Conservation (phyloP, 2,797 vertebrate species). For the Rhinichthys osculus region DNA sequence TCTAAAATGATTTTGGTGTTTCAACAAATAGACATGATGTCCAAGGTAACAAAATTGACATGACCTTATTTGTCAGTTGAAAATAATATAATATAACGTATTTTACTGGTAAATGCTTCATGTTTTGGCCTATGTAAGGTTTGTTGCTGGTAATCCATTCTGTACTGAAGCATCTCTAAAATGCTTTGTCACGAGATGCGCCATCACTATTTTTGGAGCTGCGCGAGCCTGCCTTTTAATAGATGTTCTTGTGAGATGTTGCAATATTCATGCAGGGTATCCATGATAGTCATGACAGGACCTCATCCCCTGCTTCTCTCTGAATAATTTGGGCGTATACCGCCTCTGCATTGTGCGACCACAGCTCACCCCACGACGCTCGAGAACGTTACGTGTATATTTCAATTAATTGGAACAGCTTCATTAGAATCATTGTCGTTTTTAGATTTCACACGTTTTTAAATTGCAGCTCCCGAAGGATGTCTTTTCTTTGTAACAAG, state of each 20-base stretch:
- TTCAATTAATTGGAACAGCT: not conserved
- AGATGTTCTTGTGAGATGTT: slow-evolving; percentile 26
- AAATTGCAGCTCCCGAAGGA: not conserved
- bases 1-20: not conserved
- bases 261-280: not conserved
- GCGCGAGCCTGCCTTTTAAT: slow-evolving; percentile 30
- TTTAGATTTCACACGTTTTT: not conserved
- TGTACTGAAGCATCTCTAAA: slow-evolving; percentile 21
- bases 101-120: not conserved
- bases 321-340: slow-evolving; percentile 16
- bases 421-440: not conserved
- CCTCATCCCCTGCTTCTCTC: not conserved
- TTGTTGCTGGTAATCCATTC: not conserved
- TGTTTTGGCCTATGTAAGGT: not conserved
- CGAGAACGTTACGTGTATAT: not conserved
- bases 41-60: not conserved
- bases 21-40: not conserved
- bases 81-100: not conserved
- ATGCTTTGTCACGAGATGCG: slow-evolving; percentile 42
- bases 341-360: slow-evolving; percentile 3
- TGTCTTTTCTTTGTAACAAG: not conserved
- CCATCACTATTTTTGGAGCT: slow-evolving; percentile 22
- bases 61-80: not conserved
- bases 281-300: not conserved
- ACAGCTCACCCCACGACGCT: not conserved